Conservation (phyloP, 2,888 invertebrate genomes). For the Azorinus chamasolen region DNA sequence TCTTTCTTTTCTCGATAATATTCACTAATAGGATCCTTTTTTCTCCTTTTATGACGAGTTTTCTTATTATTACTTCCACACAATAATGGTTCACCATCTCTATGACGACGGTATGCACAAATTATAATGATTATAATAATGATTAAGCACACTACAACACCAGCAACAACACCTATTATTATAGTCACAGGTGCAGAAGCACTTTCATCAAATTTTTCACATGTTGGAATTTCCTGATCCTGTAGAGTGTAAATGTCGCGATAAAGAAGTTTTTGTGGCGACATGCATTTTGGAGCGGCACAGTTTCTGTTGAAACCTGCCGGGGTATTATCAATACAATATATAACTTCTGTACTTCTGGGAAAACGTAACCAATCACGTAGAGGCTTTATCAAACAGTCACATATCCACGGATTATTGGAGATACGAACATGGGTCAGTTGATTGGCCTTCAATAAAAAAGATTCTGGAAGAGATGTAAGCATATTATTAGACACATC, state of each 20-base stretch:
- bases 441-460: constrained; percentile 60
- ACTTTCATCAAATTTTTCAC: constrained; percentile 28
- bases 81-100: constrained; percentile 52
- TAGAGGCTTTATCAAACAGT: constrained; percentile 76
- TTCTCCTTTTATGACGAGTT: constrained; percentile 14
- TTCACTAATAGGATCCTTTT: constrained; percentile 12
- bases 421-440: constrained; percentile 65
- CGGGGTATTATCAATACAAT: constrained; percentile 41
- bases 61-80: constrained; percentile 29
- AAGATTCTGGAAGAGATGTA: constrained; percentile 62
- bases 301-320: constrained; percentile 54
- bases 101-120: constrained; percentile 62
- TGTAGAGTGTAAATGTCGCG: constrained; percentile 57
- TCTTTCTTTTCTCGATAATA: constrained; percentile 69
- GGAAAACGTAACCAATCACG: constrained; percentile 70
- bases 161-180: constrained; percentile 51
- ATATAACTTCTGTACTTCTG: constrained; percentile 35
- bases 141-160: constrained; percentile 65
- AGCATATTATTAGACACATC: constrained; percentile 77
- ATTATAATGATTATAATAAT: constrained; percentile 65
- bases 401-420: constrained; percentile 78
- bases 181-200: constrained; percentile 15
- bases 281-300: constrained; percentile 62
- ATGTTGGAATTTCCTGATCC: constrained; percentile 58
- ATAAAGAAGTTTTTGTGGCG: constrained; percentile 59